Evolutionary conservation across 1,140 invertebrate genomes (phyloP), one percentile per base, ranked within the genome.

Genomic region (Drosophila bipectinata): DNA sequence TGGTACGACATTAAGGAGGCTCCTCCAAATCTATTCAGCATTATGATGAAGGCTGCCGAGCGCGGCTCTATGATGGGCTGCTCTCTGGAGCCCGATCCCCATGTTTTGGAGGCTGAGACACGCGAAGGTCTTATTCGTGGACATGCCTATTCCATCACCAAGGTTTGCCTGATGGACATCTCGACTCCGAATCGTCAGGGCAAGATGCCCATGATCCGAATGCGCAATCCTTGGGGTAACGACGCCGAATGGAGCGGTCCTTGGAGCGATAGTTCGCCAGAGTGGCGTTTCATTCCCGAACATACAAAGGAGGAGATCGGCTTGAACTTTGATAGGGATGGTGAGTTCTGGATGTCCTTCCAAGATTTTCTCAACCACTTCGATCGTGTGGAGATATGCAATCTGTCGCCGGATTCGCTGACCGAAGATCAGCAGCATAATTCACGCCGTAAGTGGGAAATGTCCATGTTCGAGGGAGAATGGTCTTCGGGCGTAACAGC

Each of bases 331-430:
- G 97, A 98, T 77, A 94, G 96, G 44, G 99, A 99, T 91, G 99
- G 99, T 21, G 99, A 99, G 93, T 99, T 99, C 92, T 99, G 99
- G 98, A 98, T 98, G 96, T 96, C 96, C 0, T 97, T 95, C 87
- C 95, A 96, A 77, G 97, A 98, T 90, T 97, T 97, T 71, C 92
- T 94, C 4, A 94, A 93, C 14, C 94, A 95, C 76, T 97, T 97
- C 64, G 93, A 87, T 92, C 94, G 94, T 53, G 92, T 99, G 60
- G 98, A 99, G 92, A 98, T 99, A 77, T 99, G 98, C 92, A 99
- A 99, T 92, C 95, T 99, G 90, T 98, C 96, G 88, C 98, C 99
- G 0, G 98, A 99, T 79, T 97, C 97, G 0, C 92, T 99, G 66
- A 97, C 98, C 32, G 95, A 96, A 24, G 95, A 96, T 72, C 92